Conservation (phyloP, 2,797 vertebrate genomes). For the Cryptoprocta ferox region DNA sequence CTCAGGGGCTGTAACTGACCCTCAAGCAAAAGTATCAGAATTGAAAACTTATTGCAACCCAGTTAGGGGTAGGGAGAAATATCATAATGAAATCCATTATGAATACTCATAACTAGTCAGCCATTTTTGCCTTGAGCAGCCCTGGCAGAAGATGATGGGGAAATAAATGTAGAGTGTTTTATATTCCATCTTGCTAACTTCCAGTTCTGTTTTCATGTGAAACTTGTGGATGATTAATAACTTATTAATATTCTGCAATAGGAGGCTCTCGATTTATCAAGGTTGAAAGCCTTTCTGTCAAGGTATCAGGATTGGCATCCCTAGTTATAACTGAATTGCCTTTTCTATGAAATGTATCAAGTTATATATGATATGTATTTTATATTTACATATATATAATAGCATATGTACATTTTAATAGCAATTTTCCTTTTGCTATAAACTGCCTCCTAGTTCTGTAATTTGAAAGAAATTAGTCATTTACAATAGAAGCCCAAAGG, state of each 20-base stretch:
- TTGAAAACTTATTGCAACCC: neutral
- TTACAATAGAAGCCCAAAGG: neutral
- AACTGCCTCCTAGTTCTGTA: neutral
- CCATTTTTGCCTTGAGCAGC: slow-evolving; percentile 22
- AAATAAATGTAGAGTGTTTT: slow-evolving; percentile 7
- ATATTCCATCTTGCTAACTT: slow-evolving; percentile 15
- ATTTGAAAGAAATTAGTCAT: neutral
- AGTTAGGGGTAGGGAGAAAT: neutral
- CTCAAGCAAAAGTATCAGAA: neutral
- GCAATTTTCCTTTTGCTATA: neutral
- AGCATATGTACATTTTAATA: neutral
- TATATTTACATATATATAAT: neutral
- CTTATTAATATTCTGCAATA: slow-evolving; percentile 55
- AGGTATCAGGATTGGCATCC: neutral
- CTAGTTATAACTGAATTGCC: neutral
- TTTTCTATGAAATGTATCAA: neutral
- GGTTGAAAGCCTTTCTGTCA: slow-evolving; percentile 29
- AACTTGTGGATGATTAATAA: slow-evolving; percentile 54
- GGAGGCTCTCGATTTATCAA: slow-evolving; percentile 8
- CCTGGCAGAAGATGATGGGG: neutral
- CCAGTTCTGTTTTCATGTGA: slow-evolving; percentile 37
- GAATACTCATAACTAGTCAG: neutral
- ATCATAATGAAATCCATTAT: slow-evolving; percentile 14
- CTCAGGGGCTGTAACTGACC: neutral
- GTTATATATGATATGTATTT: neutral